These are phyloP conservation scores for Furcifer pardalis DNA, from an alignment of 2,797 vertebrate genomes.

Conservation along the genomic window DNA sequence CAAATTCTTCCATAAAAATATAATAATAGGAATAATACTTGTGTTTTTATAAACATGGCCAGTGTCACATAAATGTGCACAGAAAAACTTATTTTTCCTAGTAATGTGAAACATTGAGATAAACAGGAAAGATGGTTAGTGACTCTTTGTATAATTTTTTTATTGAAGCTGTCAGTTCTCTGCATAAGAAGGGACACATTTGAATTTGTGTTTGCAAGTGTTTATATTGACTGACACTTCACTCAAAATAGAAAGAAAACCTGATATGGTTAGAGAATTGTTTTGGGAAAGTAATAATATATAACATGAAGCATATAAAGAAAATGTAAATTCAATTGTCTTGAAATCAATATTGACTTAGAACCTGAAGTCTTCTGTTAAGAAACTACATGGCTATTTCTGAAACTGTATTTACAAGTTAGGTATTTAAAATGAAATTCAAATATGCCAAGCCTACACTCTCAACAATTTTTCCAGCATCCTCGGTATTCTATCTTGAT, in stretches of 20 bases:
- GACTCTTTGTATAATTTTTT: constrained; percentile 39
- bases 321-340: constrained; percentile 23
- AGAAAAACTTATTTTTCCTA: neutral
- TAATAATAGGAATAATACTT: neutral
- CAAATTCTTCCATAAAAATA: neutral
- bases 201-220: constrained; percentile 21
- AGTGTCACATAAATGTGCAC: neutral
- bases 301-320: constrained; percentile 16
- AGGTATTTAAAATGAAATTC: neutral
- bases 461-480: neutral
- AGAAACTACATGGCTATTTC: constrained; percentile 5
- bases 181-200: constrained; percentile 24
- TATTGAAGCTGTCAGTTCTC: constrained; percentile 8
- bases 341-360: neutral
- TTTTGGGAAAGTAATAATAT: constrained; percentile 23
- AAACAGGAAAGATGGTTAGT: constrained; percentile 22
- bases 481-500: too few species aligned
- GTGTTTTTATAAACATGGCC: constrained; percentile 20
- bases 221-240: constrained; percentile 11
- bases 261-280: constrained; percentile 22
- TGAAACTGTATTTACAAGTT: neutral
- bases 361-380: constrained; percentile 14
- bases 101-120: constrained; percentile 17
- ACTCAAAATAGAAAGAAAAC: constrained; percentile 30
- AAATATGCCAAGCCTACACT: neutral